These are phyloP conservation scores for Hyperoplus immaculatus DNA, from an alignment of 2,797 vertebrate genomes.

Conservation along the genomic window DNA sequence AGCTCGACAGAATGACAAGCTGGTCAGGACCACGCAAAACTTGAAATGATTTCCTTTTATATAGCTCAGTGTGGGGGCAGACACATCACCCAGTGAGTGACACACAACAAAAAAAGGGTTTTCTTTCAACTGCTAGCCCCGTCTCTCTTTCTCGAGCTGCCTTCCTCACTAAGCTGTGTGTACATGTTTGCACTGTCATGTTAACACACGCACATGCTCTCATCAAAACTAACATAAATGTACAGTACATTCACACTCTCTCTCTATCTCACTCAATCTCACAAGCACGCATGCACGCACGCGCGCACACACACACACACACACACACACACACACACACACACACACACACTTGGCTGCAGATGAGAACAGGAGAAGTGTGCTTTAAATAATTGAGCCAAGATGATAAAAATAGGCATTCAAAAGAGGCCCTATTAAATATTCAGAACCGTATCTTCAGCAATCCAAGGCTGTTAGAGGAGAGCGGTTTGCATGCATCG, in stretches of 20 bases:
- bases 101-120: slow-evolving; percentile 37
- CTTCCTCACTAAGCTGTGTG: background rate
- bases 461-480: slow-evolving; percentile 54
- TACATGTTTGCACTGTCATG: background rate
- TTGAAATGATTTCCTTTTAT: slow-evolving; percentile 50
- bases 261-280: background rate
- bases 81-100: slow-evolving; percentile 24
- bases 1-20: slow-evolving; percentile 46
- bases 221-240: slow-evolving; percentile 15
- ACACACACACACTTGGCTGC: slow-evolving; percentile 22
- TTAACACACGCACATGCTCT: background rate
- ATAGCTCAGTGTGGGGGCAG: slow-evolving; percentile 22
- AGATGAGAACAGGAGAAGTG: slow-evolving; percentile 67
- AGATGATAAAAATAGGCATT: slow-evolving; percentile 83
- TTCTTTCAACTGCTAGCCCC: slow-evolving; percentile 14
- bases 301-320: slow-evolving; percentile 9
- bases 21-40: slow-evolving; percentile 30
- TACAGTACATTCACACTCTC: background rate
- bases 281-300: slow-evolving; percentile 8
- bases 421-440: slow-evolving; percentile 78
- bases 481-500: slow-evolving; percentile 34
- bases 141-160: background rate
- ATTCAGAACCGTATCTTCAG: slow-evolving; percentile 78
- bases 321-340: slow-evolving; percentile 11
- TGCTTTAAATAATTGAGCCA: slow-evolving; percentile 82